Evolutionary conservation across 2,113 vertebrate genomes (phyloP).

Genomic region (Seriola aureovittata): DNA sequence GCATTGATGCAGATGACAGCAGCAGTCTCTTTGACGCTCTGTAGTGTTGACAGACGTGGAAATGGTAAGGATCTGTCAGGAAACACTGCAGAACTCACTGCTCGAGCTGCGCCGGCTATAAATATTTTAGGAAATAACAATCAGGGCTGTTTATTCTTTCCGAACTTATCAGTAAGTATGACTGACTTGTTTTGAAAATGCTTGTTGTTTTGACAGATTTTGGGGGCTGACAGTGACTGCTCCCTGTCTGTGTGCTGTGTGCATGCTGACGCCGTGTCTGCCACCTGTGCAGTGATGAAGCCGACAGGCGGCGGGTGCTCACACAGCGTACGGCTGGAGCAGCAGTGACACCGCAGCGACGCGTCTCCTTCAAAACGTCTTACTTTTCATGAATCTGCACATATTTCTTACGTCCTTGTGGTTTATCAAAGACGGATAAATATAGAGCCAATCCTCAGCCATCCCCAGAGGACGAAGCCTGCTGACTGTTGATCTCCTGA

Average conservation of each 20-base stretch:
- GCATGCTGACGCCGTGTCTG: constrained; percentile 33
- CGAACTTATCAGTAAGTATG: constrained; percentile 65
- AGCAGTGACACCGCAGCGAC: not conserved
- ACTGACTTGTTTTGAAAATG: constrained; percentile 75
- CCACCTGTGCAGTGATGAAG: constrained; percentile 36
- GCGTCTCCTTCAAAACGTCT: constrained; percentile 12
- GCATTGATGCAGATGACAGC: constrained; percentile 68
- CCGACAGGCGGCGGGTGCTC: constrained; percentile 18
- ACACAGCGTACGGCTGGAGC: not conserved
- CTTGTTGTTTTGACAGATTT: constrained; percentile 70
- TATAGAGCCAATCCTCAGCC: not conserved
- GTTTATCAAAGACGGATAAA: not conserved
- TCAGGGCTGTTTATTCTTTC: constrained; percentile 70
- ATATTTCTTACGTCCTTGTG: not conserved
- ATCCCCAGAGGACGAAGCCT: not conserved
- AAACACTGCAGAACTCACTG: constrained; percentile 49
- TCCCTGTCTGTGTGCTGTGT: constrained; percentile 41
- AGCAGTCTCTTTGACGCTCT: constrained; percentile 58
- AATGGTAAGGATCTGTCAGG: constrained; percentile 65
- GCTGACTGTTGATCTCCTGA: too few species aligned
- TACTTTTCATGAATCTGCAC: constrained; percentile 3
- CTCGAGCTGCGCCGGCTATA: constrained; percentile 63
- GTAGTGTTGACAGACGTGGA: constrained; percentile 68
- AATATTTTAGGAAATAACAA: constrained; percentile 78
- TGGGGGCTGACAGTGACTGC: constrained; percentile 50